Evolutionary conservation across 2,797 vertebrate genomes (phyloP).

Genomic region (Sternarchorhynchus goeldii): DNA sequence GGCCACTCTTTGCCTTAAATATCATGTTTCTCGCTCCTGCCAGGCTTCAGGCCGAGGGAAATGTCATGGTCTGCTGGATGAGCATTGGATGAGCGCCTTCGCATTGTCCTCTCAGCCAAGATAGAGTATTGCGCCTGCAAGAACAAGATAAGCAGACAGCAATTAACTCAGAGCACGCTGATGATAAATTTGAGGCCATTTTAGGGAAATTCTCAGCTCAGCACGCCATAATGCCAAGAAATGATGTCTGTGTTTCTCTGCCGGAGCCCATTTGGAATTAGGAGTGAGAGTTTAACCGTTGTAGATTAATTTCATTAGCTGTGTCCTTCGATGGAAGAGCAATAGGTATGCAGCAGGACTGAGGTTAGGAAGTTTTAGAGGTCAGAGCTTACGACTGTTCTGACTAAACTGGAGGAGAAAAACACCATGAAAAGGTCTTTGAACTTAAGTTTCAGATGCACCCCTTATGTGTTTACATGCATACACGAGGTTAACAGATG

Average conservation of each 20-base stretch:
- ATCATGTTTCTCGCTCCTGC: slow-evolving; percentile 35
- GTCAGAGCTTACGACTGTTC: slow-evolving; percentile 25
- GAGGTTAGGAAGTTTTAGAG: slow-evolving; percentile 30
- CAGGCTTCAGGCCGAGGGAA: slow-evolving; percentile 13
- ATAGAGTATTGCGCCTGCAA: slow-evolving; percentile 65
- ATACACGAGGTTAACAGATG: background rate
- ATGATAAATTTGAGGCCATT: slow-evolving; percentile 52
- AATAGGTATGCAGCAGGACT: slow-evolving; percentile 21
- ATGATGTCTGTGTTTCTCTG: slow-evolving; percentile 50
- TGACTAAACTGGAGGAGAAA: slow-evolving; percentile 20
- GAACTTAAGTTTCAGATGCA: background rate
- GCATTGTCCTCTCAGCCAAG: slow-evolving; percentile 63
- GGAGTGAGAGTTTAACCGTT: slow-evolving; percentile 40
- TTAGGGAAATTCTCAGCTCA: slow-evolving; percentile 25
- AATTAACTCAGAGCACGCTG: slow-evolving; percentile 67
- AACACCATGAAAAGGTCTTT: slow-evolving; percentile 4
- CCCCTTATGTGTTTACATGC: background rate
- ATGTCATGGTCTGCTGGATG: slow-evolving; percentile 48
- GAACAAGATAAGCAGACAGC: slow-evolving; percentile 67
- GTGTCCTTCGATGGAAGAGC: slow-evolving; percentile 38
- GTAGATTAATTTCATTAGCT: slow-evolving; percentile 54
- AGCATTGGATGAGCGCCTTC: slow-evolving; percentile 52
- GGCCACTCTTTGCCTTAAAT: slow-evolving; percentile 17
- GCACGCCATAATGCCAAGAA: slow-evolving; percentile 43
- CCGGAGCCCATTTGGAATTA: slow-evolving; percentile 46